Evolutionary conservation across 1,140 invertebrate species (phyloP).

Genomic region (Nephotettix cincticeps): DNA sequence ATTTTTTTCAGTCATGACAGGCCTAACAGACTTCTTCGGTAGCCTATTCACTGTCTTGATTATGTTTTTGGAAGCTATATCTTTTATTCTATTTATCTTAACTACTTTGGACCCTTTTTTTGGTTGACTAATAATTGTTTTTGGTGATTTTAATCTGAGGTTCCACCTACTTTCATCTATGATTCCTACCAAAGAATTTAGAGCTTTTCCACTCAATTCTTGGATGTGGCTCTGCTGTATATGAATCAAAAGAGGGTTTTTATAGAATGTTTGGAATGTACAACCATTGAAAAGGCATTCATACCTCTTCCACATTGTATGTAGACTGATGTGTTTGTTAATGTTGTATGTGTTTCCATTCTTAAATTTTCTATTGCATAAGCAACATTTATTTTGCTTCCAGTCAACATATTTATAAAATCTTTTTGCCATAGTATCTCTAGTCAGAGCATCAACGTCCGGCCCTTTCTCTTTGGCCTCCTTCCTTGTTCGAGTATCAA

Average conservation of each 20-base stretch:
- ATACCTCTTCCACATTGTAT: slow-evolving; percentile 23
- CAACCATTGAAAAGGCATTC: slow-evolving; percentile 27
- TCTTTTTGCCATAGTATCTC: not conserved
- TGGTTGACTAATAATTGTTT: not conserved
- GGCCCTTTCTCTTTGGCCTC: not conserved
- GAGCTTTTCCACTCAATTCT: not conserved
- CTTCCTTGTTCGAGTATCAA: not conserved
- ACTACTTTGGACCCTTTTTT: not conserved
- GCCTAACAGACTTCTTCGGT: not conserved
- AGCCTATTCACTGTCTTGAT: not conserved
- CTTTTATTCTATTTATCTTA: not conserved
- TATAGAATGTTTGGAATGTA: slow-evolving; percentile 7
- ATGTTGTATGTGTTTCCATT: not conserved
- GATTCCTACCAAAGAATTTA: slow-evolving; percentile 12
- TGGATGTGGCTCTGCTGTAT: not conserved
- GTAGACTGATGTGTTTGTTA: slow-evolving; percentile 1
- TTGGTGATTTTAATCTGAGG: not conserved
- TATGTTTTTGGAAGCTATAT: not conserved
- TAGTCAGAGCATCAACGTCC: not conserved
- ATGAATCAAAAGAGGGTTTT: not conserved
- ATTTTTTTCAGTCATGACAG: not conserved
- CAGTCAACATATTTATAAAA: not conserved
- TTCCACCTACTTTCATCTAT: slow-evolving; percentile 16
- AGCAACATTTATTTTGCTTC: not conserved
- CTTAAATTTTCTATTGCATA: not conserved